phyloP scores from a whole-genome alignment of 2,888 invertebrate genomes.

The Aelia acuminata region DNA sequence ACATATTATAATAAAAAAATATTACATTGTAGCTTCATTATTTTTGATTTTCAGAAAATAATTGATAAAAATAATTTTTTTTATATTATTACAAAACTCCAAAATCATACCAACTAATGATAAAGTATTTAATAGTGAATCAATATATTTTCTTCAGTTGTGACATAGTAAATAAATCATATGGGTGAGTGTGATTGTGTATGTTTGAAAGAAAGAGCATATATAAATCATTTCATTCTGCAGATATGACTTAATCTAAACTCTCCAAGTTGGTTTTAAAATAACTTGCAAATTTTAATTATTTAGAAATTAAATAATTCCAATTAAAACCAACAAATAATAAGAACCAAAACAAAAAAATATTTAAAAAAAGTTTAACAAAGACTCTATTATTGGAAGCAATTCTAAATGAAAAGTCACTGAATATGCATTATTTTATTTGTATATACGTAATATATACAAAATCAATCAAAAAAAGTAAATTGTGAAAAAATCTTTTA shows the following conservation, averaged over 20 bases:
- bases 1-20: not conserved
- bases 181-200: not conserved
- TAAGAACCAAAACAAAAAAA: not conserved
- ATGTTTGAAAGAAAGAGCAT: not conserved
- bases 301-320: not conserved
- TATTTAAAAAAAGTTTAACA: not conserved
- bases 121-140: not conserved
- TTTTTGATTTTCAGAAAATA: not conserved
- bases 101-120: not conserved
- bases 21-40: not conserved
- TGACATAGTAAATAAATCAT: not conserved
- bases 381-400: not conserved
- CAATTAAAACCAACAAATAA: not conserved
- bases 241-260: not conserved
- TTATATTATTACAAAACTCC: not conserved
- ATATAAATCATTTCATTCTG: not conserved
- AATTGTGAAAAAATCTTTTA: no score
- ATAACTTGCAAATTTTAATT: not conserved
- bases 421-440: not conserved
- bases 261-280: slow-evolving; percentile 28
- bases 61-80: not conserved
- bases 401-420: slow-evolving; percentile 19
- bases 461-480: not conserved
- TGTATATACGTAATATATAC: not conserved
- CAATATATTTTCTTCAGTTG: not conserved